Evolutionary conservation across 2,797 vertebrate genomes (phyloP), one percentile per base, ranked within the genome.

Genomic region (Dipus sagitta): DNA sequence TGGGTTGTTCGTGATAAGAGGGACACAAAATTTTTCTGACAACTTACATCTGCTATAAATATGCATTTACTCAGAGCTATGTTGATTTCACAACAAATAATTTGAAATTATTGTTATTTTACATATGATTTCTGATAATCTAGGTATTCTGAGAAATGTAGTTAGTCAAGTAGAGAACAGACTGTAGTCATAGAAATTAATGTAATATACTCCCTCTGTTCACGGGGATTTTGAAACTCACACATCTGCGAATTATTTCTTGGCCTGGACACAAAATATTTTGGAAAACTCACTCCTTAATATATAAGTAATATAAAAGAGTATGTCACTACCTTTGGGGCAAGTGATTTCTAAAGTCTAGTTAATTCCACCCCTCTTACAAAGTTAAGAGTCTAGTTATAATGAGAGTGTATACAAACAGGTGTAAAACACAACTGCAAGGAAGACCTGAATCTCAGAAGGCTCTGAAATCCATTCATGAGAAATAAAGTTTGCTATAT

Each of bases 251-350:
- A 54, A n/a, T 47, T 95, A 9, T 62, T 88, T 76, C 38, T 86
- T 72, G 58, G n/a, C 24, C 34, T 93, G 9, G 88, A 58, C 14
- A 58, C 4, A 34, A 91, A 81, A 60, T 4, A 15, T 15, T 78
- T 60, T 60, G 14, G 26, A 89, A 85, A 68, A 81, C 42, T 78
- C 77, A 81, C 47, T 86, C 68, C 23, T 52, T 89, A 96, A 70
- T 74, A 89, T 52, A 14, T 5, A 89, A 74, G 64, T 80, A 60
- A 60, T 72, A 77, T 24, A 26, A 42, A 92, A 54, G 2, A 11
- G 21, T 94, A n/a, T 83, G 7, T 83, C 62, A 72, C 60, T 88
- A 42, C 92, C 20, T 75, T 88, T 47, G 42, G 54, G 34, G 3
- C 60, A 86, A 84, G 90, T 17, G 80, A 80, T 89, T 88, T 42